Base-by-base conservation (phyloP, 2,888 invertebrate genomes). In the Diachrysia chrysitis region DNA sequence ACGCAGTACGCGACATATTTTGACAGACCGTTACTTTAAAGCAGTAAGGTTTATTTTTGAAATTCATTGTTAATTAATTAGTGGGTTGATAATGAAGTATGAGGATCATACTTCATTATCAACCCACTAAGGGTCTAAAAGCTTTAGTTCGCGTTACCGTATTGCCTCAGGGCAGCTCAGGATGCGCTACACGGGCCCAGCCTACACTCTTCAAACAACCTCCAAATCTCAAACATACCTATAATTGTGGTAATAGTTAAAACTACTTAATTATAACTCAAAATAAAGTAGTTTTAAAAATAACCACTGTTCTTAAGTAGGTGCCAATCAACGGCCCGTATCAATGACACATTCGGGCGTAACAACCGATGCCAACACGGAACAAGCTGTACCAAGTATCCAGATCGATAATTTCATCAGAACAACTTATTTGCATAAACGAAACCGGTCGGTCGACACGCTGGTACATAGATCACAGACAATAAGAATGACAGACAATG, bases 401-500 rank as follows among this genome's bases (percentile, higher is more conserved):
- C 69, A 76, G 71, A 78, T 81, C 65, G 74, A 81, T 83, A 70
- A 83, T 87, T 87, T 87, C 87, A 83, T 87, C 84, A 87, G 79
- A 81, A 69, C 71, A 70, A 68, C 72, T 82, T 81, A 87, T 88
- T 85, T 85, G 82, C 84, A 86, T 86, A 81, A 80, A 84, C 58
- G 63, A 68, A 86, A 88, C 87, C 85, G 85, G 88, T 87, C 74
- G 60, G 58, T 23, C 71, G 69, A 79, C 79, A 66, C 65, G 58
- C 64, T 71, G 81, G 73, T 25, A 75, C 78, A 79, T 83, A 86
- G 56, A 80, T 84, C 83, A 80, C 78, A 83, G 76, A 87, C 87
- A 87, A 86, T 87, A 64, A 76, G 75, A 69, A 67, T 81, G 81
- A 82, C 85, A 79, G 76, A 87, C 88, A 87, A 87, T 86, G 74